Base-by-base conservation (phyloP, 2,888 invertebrate species). In the Lapara coniferarum region DNA sequence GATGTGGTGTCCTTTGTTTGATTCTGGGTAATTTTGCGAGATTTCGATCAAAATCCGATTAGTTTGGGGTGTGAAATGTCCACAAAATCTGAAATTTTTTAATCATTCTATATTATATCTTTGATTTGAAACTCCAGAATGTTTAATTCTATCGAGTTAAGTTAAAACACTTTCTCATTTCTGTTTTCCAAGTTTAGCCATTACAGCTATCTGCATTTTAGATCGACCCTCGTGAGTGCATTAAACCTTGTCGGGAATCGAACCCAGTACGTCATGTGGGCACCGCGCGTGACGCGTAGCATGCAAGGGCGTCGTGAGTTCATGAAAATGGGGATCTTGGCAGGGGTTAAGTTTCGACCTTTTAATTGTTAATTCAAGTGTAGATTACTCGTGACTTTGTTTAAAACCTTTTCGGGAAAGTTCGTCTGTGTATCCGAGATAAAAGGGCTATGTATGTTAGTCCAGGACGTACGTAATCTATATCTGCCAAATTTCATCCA, bases 201-300 rank as follows among this genome's bases (percentile, higher is more conserved):
- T 51, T 69, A 57, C 12, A 14, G 51, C 66, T 70, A 70, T 70
- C 70, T 68, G 51, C 63, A 66, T 66, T 68, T 52, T 63, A 66
- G 68, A 70, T 70, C 70, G 63, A 73, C 72, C 69, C 70, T 73
- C 69, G 51, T 16, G 66, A 69, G 75, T 71, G 75, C 72, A 68
- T 71, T 71, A 68, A 70, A 71, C 70, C 73, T 37, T 63, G 63
- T 63, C 63, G 13, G 73, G 77, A 74, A 72, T 75, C 74, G 75
- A 75, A 77, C 72, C 53, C 30, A 44, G 49, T 37, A 69, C 73
- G 71, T 74, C 71, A 68, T 59, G 73, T 52, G 67, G 12, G 56
- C 74, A 71, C 59, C 49, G 68, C 44, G 71, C 75, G 72, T 75
- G 70, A 75, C 73, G 72, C 30, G 59, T 53, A 14, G 46, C 66